Conservation (phyloP, 2,113 vertebrate species). For the Xiphorhynchus elegans region DNA sequence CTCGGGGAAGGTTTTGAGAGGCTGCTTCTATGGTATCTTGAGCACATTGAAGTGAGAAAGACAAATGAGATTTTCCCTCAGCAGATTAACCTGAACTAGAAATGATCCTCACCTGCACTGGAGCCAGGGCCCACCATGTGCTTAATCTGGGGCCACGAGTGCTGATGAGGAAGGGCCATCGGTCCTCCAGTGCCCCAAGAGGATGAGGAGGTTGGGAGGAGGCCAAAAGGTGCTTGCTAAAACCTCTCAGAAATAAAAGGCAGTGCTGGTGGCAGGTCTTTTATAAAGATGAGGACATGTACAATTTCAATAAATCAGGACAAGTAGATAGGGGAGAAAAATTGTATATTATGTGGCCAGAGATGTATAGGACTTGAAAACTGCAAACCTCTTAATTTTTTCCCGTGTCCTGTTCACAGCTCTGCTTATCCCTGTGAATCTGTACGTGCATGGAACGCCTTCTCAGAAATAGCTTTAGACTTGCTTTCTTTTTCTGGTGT, state of each 20-base stretch:
- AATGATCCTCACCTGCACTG: background rate
- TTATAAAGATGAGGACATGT: background rate
- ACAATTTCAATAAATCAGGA: background rate
- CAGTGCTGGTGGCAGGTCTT: background rate
- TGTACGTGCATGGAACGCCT: background rate
- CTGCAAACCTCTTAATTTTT: background rate
- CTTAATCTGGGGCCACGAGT: background rate
- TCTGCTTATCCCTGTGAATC: background rate
- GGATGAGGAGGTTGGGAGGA: background rate
- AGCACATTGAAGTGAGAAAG: background rate
- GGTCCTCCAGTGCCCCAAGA: background rate
- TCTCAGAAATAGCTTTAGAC: background rate
- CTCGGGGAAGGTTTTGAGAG: background rate
- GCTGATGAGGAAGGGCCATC: background rate
- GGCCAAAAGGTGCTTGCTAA: background rate
- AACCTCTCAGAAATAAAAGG: background rate
- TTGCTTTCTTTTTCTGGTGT: background rate
- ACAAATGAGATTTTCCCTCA: background rate
- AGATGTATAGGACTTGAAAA: background rate
- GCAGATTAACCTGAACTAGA: background rate
- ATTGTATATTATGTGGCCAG: background rate
- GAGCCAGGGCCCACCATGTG: background rate
- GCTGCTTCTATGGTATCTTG: rapidly evolving
- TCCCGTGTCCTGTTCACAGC: background rate
- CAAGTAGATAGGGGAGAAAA: background rate